Evolutionary conservation across 2,797 vertebrate genomes (phyloP).

Genomic region (Siniperca scherzeri): DNA sequence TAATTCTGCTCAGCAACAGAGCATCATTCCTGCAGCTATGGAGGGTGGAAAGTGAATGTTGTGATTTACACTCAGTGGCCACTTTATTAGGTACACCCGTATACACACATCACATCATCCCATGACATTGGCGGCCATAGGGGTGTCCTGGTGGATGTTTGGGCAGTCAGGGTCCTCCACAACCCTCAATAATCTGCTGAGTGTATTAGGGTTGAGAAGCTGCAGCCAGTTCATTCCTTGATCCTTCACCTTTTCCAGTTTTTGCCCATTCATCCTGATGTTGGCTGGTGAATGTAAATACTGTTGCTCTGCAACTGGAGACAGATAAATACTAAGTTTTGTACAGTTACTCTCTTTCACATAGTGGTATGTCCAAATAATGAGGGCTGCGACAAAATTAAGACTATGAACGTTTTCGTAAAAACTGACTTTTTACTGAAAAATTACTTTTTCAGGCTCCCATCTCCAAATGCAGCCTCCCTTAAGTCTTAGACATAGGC

Average conservation of each 20-base stretch:
- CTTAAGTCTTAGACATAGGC: background rate
- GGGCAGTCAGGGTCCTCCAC: no score
- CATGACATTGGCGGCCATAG: no score
- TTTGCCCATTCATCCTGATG: no score
- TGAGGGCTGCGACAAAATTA: background rate
- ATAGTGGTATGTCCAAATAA: background rate
- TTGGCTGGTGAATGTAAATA: no score
- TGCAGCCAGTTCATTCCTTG: no score
- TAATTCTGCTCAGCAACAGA: constrained; percentile 20
- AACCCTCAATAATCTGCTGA: no score
- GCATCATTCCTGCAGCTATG: background rate
- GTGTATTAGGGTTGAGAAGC: no score
- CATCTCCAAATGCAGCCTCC: background rate
- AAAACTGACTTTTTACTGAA: background rate
- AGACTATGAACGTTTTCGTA: background rate
- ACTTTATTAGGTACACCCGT: background rate
- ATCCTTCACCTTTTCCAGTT: no score
- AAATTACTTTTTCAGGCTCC: background rate
- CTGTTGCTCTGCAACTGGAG: background rate
- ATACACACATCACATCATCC: no score
- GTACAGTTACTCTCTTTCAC: background rate
- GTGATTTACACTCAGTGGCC: background rate
- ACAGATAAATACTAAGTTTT: background rate
- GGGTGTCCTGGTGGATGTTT: no score
- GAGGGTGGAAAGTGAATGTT: background rate